A percentile compares a stretch with the other conserved stretches of the same genome.
Conservation (phyloP, 2,888 invertebrate species). For the Eustalomyia histrio region DNA sequence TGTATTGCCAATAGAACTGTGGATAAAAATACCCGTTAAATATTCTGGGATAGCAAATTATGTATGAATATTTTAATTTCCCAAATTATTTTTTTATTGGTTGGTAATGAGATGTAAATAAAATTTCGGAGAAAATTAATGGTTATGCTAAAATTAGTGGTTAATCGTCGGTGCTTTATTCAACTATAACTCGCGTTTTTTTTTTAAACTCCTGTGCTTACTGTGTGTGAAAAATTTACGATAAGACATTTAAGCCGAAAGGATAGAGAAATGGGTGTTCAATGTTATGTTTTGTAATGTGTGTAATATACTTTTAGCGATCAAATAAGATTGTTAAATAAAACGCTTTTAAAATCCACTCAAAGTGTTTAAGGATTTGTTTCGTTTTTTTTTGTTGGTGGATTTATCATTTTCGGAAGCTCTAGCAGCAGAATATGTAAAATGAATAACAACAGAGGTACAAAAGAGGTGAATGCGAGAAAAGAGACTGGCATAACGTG, state of each 20-base stretch:
- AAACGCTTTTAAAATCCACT: constrained; percentile 7
- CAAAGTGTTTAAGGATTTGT: neutral
- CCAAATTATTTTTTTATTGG: no score
- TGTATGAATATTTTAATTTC: no score
- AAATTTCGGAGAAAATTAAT: neutral
- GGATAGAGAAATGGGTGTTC: constrained; percentile 18
- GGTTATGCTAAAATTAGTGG: neutral
- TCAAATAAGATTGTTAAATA: neutral
- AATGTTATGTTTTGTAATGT: constrained; percentile 11
- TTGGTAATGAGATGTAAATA: no score
- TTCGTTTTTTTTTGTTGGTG: constrained; percentile 41
- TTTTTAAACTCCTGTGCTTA: constrained; percentile 1
- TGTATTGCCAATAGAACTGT: no score
- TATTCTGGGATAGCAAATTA: no score
- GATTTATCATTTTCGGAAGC: constrained; percentile 41
- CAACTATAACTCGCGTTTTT: neutral
- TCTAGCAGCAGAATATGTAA: constrained; percentile 34
- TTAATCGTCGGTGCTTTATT: no score
- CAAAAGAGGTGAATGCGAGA: constrained; percentile 55
- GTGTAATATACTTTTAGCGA: constrained; percentile 22
- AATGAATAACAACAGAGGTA: constrained; percentile 43
- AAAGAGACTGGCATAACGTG: constrained; percentile 52
- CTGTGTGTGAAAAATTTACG: constrained; percentile 7
- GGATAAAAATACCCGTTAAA: no score
- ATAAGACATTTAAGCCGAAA: constrained; percentile 30